These are phyloP conservation scores for Thaumetopoea pityocampa DNA, from an alignment of 1,140 invertebrate species.

Conservation along the genomic window DNA sequence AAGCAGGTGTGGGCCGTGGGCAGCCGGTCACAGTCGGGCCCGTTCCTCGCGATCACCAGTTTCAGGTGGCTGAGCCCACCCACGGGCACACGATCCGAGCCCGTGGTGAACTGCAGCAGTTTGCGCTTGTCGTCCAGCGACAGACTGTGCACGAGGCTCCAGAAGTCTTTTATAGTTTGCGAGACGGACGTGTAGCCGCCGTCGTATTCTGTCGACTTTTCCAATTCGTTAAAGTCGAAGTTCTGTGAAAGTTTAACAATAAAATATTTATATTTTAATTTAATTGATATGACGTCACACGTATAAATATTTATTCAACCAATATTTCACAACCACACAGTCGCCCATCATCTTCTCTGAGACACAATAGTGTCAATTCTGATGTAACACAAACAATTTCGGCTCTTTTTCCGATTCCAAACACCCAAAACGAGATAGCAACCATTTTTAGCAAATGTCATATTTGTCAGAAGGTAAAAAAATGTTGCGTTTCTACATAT, in stretches of 20 bases:
- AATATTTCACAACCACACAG: no score
- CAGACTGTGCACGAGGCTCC: constrained; percentile 95
- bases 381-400: no score
- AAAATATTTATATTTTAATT: background rate
- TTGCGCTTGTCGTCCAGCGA: constrained; percentile 90
- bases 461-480: no score
- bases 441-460: no score
- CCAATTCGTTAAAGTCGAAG: constrained; percentile 93
- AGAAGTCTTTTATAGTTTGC: constrained; percentile 92
- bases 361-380: no score
- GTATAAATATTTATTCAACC: no score
- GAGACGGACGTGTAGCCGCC: constrained; percentile 91
- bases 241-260: constrained; percentile 74
- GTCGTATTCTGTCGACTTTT: constrained; percentile 95
- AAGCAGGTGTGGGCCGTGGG: constrained; percentile 96
- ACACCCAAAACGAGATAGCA: no score
- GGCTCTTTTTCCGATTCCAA: no score
- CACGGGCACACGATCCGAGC: constrained; percentile 95
- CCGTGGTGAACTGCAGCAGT: constrained; percentile 95
- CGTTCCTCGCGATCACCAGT: constrained; percentile 87
- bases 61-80: constrained; percentile 93
- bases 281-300: constrained; percentile 24
- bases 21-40: constrained; percentile 86
- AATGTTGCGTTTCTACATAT: no score
- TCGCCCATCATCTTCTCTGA: no score